Evolutionary conservation across 2,113 vertebrate genomes (phyloP).

Genomic region (Proteles cristata): DNA sequence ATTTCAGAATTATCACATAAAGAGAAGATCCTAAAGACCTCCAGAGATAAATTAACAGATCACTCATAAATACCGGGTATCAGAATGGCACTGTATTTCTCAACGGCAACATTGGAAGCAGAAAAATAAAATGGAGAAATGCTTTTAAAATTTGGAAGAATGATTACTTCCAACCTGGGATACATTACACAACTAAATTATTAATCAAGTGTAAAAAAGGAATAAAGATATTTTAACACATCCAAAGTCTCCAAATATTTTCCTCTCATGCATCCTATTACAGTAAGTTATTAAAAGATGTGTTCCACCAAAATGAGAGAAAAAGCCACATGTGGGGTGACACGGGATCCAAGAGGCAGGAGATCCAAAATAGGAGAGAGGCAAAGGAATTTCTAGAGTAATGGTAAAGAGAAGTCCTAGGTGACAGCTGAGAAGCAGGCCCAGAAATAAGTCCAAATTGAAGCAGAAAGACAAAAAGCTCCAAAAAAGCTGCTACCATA

Average conservation of each 20-base stretch:
- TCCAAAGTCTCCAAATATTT: background rate
- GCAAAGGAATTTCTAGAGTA: background rate
- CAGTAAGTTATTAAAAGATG: background rate
- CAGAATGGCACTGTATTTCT: background rate
- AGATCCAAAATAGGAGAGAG: background rate
- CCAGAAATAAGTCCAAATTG: background rate
- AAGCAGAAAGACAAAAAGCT: background rate
- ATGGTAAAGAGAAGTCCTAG: background rate
- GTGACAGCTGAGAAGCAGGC: background rate
- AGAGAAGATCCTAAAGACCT: background rate
- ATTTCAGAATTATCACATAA: background rate
- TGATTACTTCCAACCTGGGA: background rate
- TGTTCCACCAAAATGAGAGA: background rate
- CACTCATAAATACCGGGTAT: background rate
- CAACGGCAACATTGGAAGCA: background rate
- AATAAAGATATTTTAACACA: background rate
- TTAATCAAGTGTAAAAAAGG: background rate
- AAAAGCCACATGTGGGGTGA: background rate
- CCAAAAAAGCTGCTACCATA: background rate
- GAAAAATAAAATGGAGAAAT: background rate
- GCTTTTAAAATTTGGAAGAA: background rate
- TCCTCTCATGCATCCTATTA: background rate
- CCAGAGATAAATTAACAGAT: constrained; percentile 2
- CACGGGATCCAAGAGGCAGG: background rate
- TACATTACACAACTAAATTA: background rate